Conservation (phyloP, 2,113 vertebrate genomes). For the Fulica atra region DNA sequence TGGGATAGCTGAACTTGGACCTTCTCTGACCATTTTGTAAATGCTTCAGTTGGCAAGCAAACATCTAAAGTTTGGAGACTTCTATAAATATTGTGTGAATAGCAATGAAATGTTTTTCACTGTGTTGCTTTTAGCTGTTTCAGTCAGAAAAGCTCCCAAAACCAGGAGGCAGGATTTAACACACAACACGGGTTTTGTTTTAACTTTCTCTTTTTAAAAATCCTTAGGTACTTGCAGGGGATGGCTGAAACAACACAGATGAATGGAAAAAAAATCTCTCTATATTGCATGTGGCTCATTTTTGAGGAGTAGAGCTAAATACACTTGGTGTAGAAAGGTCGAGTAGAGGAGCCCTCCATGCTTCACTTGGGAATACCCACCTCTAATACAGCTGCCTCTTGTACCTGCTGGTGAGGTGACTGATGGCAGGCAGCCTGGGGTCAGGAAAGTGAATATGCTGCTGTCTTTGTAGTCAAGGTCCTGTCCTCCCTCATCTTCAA, state of each 20-base stretch:
- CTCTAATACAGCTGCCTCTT: neutral
- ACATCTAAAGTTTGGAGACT: neutral
- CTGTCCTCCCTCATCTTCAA: neutral
- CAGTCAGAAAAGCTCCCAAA: neutral
- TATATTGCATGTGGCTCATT: neutral
- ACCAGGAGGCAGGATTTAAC: neutral
- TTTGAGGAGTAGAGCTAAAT: neutral
- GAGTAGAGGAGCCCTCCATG: neutral
- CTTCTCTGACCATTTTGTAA: neutral
- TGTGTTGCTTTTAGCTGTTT: neutral
- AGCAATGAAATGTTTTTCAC: neutral
- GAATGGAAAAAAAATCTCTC: neutral
- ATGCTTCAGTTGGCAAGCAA: neutral
- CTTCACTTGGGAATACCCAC: neutral
- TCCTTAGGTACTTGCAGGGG: neutral
- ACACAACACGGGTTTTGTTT: neutral
- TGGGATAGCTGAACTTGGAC: neutral
- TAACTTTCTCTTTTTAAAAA: neutral
- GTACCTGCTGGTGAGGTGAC: too few relatives aligned
- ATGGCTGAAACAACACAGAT: neutral
- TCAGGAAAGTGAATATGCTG: neutral
- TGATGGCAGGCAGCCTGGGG: neutral
- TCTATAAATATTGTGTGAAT: neutral
- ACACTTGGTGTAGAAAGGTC: neutral
- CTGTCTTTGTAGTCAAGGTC: too few relatives aligned